phyloP scores from a whole-genome alignment of 2,888 invertebrate genomes.

The Thelaira solivaga region DNA sequence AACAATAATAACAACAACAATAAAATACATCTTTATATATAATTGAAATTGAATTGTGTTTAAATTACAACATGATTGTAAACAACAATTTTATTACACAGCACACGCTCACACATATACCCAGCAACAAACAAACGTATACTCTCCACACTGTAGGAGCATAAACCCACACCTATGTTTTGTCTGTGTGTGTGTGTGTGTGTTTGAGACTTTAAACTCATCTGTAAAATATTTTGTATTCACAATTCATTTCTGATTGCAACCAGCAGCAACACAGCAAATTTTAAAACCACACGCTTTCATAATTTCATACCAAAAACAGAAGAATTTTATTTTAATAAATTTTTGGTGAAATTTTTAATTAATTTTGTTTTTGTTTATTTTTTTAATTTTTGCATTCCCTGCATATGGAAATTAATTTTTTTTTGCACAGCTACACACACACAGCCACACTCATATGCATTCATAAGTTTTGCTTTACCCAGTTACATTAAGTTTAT shows the following conservation, averaged over 20 bases:
- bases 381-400: not conserved
- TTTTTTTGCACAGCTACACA: conserved; percentile 16
- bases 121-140: not conserved
- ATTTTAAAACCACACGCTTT: conserved; percentile 2
- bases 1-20: conserved; percentile 29
- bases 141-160: too few relatives aligned
- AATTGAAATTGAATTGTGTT: conserved; percentile 59
- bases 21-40: conserved; percentile 17
- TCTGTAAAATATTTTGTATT: conserved; percentile 36
- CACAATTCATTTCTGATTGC: conserved; percentile 14
- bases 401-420: not conserved
- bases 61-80: conserved; percentile 56
- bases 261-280: not conserved
- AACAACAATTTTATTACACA: conserved; percentile 35
- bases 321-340: conserved; percentile 24
- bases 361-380: conserved; percentile 31
- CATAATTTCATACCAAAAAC: conserved; percentile 10
- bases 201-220: not conserved
- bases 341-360: conserved; percentile 51
- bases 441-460: not conserved
- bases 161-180: too few relatives aligned
- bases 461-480: too few relatives aligned
- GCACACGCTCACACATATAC: not conserved
- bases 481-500: not conserved
- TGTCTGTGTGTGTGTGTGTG: not conserved